Base-by-base conservation (phyloP, 2,797 vertebrate genomes). In the Euthynnus affinis region DNA sequence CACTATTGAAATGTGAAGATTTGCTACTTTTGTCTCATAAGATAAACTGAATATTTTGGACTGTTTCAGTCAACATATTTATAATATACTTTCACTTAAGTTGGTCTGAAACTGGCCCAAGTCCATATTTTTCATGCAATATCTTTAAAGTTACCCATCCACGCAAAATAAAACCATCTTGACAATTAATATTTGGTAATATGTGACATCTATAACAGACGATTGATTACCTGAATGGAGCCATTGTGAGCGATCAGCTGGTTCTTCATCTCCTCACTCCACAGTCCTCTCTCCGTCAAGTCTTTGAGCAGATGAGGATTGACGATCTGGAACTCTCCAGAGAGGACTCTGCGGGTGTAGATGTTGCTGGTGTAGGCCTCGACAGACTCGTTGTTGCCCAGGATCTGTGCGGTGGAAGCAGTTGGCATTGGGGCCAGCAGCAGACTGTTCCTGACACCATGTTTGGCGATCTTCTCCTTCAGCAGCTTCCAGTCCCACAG, bases 291-390 rank as follows among this genome's bases (percentile, higher is more conserved):
- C 91, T 99, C 98, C 0, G 98, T 99, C 77, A 99, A 95, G 88
- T 99, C 98, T 85, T 99, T 99, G 88, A 99, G 71, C 88, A 99
- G 90, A 78, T 99, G 98, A 0, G 98, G 98, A 64, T 99, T 99
- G 59, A 99, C 97, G n/a, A 99, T 96, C 98, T 99, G 98, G 78
- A 99, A 99, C 95, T 99, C 98, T n/a, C 98, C 98, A 0, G 98
- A 99, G 61, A 99, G 96, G 1, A 99, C 98, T 65, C 98, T 92
- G 82, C 98, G 97, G 0, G 98, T 99, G 90, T 99, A 99, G 94
- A 99, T 97, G 93, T 99, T 99, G 89, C 98, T 99, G 83, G 98
- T 99, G 89, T 99, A 99, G 44, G 98, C 96, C 83, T 99, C 98
- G 0, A 99, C 97, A 51, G 98, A 99, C 82, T 99, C 98, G 3